phyloP scores from a whole-genome alignment of 2,888 invertebrate species.

The Trachelus iudaicus region DNA sequence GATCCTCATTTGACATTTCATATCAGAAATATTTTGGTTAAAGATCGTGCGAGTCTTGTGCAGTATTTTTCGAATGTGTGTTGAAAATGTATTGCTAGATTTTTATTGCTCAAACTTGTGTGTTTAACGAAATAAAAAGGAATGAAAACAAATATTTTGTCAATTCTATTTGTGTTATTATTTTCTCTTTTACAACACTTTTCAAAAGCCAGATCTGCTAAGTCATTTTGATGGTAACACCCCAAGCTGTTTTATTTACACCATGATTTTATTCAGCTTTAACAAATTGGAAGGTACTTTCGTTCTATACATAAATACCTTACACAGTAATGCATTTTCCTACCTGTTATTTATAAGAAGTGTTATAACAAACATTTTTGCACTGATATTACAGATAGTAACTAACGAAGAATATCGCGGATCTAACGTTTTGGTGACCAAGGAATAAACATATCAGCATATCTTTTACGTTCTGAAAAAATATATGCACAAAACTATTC shows the following conservation, averaged over 20 bases:
- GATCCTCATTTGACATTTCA: background rate
- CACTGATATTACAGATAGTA: background rate
- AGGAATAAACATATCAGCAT: slow-evolving; percentile 34
- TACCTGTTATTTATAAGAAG: slow-evolving; percentile 3
- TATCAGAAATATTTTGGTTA: slow-evolving; percentile 15
- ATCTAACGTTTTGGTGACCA: slow-evolving; percentile 54
- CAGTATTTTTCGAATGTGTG: slow-evolving; percentile 24
- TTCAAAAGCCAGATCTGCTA: background rate
- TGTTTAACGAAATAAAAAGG: background rate
- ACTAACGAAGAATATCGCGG: background rate
- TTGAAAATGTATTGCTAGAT: slow-evolving; percentile 24
- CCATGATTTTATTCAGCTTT: background rate
- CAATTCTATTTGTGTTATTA: slow-evolving; percentile 27
- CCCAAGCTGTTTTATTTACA: background rate
- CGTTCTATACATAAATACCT: slow-evolving; percentile 18
- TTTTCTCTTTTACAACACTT: slow-evolving; percentile 14
- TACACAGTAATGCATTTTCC: slow-evolving; percentile 1
- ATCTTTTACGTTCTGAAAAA: slow-evolving; percentile 45
- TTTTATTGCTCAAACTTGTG: slow-evolving; percentile 8
- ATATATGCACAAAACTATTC: slow-evolving; percentile 10
- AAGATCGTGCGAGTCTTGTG: slow-evolving; percentile 23
- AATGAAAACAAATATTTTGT: slow-evolving; percentile 8
- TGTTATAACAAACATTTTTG: background rate
- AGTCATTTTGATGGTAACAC: background rate
- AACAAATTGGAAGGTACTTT: background rate